Conservation (phyloP, 2,888 invertebrate genomes). For the Dorcus parallelipipedus region DNA sequence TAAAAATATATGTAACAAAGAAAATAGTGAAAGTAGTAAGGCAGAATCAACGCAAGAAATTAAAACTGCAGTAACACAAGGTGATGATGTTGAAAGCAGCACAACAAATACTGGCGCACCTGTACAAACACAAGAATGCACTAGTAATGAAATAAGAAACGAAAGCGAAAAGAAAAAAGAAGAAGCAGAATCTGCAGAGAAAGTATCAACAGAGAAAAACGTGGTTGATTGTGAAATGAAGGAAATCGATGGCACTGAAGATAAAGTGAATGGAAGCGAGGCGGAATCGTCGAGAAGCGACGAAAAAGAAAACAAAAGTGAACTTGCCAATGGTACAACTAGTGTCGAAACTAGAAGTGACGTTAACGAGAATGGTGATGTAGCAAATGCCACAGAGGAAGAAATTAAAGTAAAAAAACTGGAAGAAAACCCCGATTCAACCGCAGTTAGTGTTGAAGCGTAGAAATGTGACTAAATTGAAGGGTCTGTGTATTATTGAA, state of each 20-base stretch:
- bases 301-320: constrained; percentile 48
- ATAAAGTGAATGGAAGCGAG: constrained; percentile 41
- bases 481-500: constrained; percentile 11
- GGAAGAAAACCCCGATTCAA: constrained; percentile 51
- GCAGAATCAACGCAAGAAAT: no score
- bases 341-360: constrained; percentile 13
- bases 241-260: constrained; percentile 12
- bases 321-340: constrained; percentile 39
- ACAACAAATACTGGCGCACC: constrained; percentile 20
- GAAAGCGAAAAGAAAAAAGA: constrained; percentile 23
- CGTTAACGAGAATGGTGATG: constrained; percentile 21
- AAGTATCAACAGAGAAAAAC: constrained; percentile 37
- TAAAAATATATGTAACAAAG: no score
- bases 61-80: no score
- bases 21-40: no score
- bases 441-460: constrained; percentile 52
- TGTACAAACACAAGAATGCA: constrained; percentile 4
- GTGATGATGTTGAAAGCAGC: constrained; percentile 20
- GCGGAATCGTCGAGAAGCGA: constrained; percentile 38
- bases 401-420: constrained; percentile 59
- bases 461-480: constrained; percentile 34
- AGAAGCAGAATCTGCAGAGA: constrained; percentile 41
- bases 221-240: constrained; percentile 40
- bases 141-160: constrained; percentile 11
- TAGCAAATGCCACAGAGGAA: constrained; percentile 22